Evolutionary conservation across 2,888 invertebrate genomes (phyloP), one percentile per base, ranked within the genome.

Genomic region (Lydus trimaculatus): DNA sequence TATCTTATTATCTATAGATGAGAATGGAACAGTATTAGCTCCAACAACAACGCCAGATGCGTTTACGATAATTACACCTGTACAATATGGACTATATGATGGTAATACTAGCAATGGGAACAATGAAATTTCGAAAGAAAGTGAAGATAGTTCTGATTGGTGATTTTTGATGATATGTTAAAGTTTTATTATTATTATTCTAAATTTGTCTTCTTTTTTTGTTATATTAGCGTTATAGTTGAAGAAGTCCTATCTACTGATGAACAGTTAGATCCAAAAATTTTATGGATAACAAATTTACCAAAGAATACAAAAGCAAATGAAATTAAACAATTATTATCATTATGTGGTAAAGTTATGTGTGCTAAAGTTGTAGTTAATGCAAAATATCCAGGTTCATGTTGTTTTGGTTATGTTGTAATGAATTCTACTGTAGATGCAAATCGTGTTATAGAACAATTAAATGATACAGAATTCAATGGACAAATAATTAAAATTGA

Each of bases 361-460:
- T 96, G 96, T 70, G 98, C 98, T 0, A 98, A 98, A 87, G 96
- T 99, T 31, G 98, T 99, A 4, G 98, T 97, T 0, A 98, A 97
- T 84, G 96, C 97, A 0, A 90, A 94, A 73, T 95, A 94, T 15
- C 97, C 97, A 0, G 96, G 96, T 1, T 94, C 96, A 0, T 91
- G 95, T 66, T 91, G 95, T 66, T 98, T 97, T 81, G 99, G 98
- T 31, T 97, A 97, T 84, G 96, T 99, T 4, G 97, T 97, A 0
- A 97, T 99, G 97, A 93, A 93, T 0, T 93, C 94, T 23, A 90
- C 92, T 20, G 94, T 92, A 69, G 97, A 97, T 85, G 97, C 97
- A 6, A 92, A 94, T 61, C 93, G 93, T 76, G 97, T 97, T 82
- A 96, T 97, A 76, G 92, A 94, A 79, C 92, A 96, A 83, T 88